phyloP scores from a whole-genome alignment of 2,113 vertebrate genomes.

The Myotis davidii region DNA sequence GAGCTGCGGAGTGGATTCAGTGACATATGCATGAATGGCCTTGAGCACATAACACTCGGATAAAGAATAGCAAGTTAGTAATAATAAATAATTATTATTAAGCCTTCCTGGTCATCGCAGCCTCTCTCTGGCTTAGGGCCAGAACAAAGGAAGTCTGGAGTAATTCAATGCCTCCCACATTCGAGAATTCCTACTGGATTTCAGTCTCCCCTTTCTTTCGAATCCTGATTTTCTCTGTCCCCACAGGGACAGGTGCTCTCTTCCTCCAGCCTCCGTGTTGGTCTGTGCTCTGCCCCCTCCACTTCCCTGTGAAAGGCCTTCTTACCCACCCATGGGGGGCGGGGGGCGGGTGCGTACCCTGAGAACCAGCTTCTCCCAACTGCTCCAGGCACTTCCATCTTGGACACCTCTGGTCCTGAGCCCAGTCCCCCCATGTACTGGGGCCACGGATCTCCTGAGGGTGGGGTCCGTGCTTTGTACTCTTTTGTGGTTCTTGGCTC shows the following conservation, averaged over 20 bases:
- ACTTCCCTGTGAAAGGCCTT: background rate
- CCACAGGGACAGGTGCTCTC: background rate
- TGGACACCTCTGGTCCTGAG: background rate
- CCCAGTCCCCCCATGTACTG: accelerated
- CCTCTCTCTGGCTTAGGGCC: background rate
- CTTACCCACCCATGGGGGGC: background rate
- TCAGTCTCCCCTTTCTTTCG: too few relatives aligned
- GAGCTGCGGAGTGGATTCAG: background rate
- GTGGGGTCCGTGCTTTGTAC: background rate
- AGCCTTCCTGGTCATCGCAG: background rate
- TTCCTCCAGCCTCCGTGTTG: background rate
- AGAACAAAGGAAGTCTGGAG: background rate
- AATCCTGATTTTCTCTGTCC: background rate
- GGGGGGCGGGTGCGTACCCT: too few relatives aligned
- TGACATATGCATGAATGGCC: background rate
- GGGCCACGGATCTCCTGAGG: background rate
- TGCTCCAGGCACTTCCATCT: background rate
- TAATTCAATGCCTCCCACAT: background rate
- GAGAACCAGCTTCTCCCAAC: background rate
- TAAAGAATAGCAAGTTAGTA: background rate
- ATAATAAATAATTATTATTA: background rate
- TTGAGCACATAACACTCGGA: background rate
- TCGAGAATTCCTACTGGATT: background rate
- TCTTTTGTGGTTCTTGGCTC: background rate
- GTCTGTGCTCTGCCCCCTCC: background rate